Percentiles rank a stretch among this genome's conserved stretches.
phyloP scores from a whole-genome alignment of 2,888 invertebrate species.

The Branchinecta sandiegonensis region DNA sequence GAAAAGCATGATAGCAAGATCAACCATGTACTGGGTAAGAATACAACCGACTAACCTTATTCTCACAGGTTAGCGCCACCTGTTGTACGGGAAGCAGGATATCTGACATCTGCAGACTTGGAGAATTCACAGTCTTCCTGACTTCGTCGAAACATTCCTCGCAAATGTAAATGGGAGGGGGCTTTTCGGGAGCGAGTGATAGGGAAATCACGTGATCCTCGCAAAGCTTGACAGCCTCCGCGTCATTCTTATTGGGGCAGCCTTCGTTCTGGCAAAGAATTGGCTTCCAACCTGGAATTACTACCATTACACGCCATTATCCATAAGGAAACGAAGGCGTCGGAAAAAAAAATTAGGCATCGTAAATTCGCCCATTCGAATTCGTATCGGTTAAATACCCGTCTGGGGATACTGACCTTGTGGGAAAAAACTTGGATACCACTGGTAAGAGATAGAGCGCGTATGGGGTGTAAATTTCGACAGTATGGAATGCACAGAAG shows the following conservation, averaged over 20 bases:
- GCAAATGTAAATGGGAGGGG: slow-evolving; percentile 88
- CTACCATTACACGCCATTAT: neutral
- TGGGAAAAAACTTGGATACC: no score
- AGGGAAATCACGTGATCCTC: slow-evolving; percentile 83
- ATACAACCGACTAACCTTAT: slow-evolving; percentile 48
- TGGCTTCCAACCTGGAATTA: slow-evolving; percentile 37
- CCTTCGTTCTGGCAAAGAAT: slow-evolving; percentile 69
- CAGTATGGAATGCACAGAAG: no score
- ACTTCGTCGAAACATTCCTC: slow-evolving; percentile 67
- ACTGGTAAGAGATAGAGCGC: no score
- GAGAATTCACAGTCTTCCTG: slow-evolving; percentile 33
- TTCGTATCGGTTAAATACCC: no score
- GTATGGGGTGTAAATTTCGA: no score
- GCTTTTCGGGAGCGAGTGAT: slow-evolving; percentile 61
- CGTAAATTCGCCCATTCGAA: no score
- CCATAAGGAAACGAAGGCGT: no score
- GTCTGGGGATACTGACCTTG: no score
- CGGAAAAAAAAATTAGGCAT: no score
- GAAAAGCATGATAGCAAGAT: no score
- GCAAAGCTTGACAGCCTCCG: slow-evolving; percentile 83
- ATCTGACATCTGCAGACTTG: slow-evolving; percentile 49
- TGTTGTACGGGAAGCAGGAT: slow-evolving; percentile 84
- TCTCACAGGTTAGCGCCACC: slow-evolving; percentile 88
- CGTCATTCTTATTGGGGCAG: slow-evolving; percentile 68
- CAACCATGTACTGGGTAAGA: no score